Percentiles rank a stretch among this genome's conserved stretches.
Conservation (phyloP, 2,113 vertebrate genomes). For the Ictalurus furcatus region DNA sequence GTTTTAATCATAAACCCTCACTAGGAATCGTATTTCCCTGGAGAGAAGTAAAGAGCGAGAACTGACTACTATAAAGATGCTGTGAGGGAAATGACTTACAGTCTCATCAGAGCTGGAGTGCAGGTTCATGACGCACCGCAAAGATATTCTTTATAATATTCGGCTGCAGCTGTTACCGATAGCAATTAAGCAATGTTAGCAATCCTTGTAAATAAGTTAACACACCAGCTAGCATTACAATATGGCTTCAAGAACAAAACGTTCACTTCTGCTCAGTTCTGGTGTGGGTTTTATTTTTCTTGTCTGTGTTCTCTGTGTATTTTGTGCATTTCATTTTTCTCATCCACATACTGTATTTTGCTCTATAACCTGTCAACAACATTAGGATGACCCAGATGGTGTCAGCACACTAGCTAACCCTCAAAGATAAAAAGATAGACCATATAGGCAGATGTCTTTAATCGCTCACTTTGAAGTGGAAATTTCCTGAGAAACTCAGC, state of each 20-base stretch:
- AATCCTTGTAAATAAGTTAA: not conserved
- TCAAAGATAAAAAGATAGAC: not conserved
- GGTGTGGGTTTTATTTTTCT: too few species aligned
- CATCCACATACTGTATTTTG: not conserved
- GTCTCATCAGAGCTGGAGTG: not conserved
- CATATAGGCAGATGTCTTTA: not conserved
- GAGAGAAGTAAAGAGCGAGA: not conserved
- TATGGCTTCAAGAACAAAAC: not conserved
- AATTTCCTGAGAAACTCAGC: not conserved
- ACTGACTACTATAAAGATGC: not conserved
- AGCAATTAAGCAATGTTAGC: not conserved
- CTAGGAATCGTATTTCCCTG: not conserved
- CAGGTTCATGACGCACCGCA: not conserved
- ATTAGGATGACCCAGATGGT: not conserved
- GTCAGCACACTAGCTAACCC: not conserved
- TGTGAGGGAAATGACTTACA: not conserved
- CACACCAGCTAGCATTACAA: not conserved
- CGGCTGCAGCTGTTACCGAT: not conserved
- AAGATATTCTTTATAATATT: not conserved
- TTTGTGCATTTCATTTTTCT: not conserved
- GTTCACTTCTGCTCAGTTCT: not conserved
- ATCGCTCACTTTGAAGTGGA: not conserved
- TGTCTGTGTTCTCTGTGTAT: not conserved
- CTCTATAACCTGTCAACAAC: not conserved
- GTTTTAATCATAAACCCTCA: constrained; percentile 6